phyloP scores from a whole-genome alignment of 2,888 invertebrate genomes.

The Melitaea athalia region DNA sequence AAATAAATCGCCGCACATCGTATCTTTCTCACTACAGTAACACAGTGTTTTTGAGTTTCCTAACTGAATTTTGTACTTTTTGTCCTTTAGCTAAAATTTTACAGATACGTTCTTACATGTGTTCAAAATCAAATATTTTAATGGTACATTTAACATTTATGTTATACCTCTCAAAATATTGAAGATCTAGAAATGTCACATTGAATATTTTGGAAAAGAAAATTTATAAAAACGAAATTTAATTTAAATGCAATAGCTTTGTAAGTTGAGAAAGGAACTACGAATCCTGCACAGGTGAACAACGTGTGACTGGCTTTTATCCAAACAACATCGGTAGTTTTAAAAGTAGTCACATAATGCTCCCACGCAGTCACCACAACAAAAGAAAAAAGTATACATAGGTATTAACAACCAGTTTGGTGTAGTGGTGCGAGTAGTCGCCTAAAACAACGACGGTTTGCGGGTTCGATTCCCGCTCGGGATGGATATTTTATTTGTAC shows the following conservation, averaged over 20 bases:
- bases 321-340: conserved; percentile 51
- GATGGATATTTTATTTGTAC: too few species aligned
- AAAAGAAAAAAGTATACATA: conserved; percentile 61
- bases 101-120: too few species aligned
- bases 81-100: too few species aligned
- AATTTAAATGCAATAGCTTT: neutral
- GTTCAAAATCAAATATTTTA: too few species aligned
- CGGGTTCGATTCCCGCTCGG: too few species aligned
- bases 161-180: too few species aligned
- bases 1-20: conserved; percentile 56
- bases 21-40: conserved; percentile 50
- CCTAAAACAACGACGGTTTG: too few species aligned
- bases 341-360: conserved; percentile 51
- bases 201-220: too few species aligned
- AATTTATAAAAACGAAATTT: too few species aligned
- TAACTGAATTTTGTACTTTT: neutral
- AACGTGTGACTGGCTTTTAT: conserved; percentile 66
- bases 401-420: neutral
- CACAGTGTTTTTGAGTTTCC: neutral
- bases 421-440: too few species aligned
- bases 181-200: too few species aligned
- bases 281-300: conserved; percentile 64
- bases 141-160: too few species aligned
- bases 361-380: conserved; percentile 56
- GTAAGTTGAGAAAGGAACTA: conserved; percentile 33